phyloP scores from a whole-genome alignment of 2,113 vertebrate genomes.

The Hemiprocne comata region DNA sequence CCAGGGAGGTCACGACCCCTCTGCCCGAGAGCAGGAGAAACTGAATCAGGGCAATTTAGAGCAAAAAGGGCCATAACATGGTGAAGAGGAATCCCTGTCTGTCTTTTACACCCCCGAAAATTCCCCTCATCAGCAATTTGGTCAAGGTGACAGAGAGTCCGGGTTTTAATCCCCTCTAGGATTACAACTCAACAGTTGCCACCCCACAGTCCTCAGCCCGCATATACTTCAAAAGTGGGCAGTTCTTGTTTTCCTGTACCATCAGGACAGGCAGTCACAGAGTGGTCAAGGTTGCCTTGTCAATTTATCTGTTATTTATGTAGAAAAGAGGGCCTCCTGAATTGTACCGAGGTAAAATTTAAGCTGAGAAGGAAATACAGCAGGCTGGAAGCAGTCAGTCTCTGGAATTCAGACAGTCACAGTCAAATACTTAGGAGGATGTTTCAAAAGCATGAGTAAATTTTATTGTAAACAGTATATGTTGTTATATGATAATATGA shows the following conservation, averaged over 20 bases:
- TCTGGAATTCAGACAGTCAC: background rate
- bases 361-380: background rate
- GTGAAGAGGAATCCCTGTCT: background rate
- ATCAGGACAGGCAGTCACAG: background rate
- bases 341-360: background rate
- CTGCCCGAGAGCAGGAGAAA: background rate
- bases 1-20: accelerated
- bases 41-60: accelerated
- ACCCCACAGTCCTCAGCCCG: background rate
- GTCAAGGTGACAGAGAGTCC: background rate
- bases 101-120: background rate
- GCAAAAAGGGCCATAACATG: background rate
- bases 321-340: slow-evolving; percentile 2
- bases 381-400: background rate
- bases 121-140: slow-evolving; percentile 16
- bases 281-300: slow-evolving; percentile 29
- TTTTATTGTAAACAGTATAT: background rate
- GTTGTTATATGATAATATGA: background rate
- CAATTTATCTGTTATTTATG: slow-evolving; percentile 49
- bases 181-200: slow-evolving; percentile 21
- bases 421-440: background rate
- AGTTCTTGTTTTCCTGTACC: background rate
- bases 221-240: background rate
- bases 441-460: background rate
- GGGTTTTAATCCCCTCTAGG: background rate